Conservation (phyloP, 92 coral and sea anemone genomes). For the Palythoa grandiflora region DNA sequence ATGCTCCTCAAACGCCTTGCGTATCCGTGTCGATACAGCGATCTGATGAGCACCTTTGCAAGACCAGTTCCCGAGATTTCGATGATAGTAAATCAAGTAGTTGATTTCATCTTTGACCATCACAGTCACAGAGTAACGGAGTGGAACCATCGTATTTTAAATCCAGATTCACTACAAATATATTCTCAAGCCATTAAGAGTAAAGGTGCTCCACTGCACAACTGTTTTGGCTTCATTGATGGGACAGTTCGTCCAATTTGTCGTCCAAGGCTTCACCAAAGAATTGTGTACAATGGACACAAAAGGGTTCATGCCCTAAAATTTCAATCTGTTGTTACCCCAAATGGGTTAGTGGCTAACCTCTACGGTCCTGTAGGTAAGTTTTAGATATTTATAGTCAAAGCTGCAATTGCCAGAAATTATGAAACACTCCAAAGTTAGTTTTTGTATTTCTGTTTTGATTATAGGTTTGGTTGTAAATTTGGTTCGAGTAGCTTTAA, state of each 20-base stretch:
- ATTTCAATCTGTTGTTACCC: background rate
- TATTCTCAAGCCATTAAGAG: background rate
- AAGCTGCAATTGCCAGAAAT: background rate
- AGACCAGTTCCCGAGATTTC: constrained; percentile 10
- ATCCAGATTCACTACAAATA: background rate
- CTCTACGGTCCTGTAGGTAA: constrained; percentile 15
- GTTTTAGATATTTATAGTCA: background rate
- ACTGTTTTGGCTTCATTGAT: background rate
- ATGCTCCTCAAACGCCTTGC: background rate
- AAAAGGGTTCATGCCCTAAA: background rate
- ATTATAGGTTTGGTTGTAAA: too few relatives aligned
- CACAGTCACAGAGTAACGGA: constrained; percentile 1
- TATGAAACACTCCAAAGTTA: too few relatives aligned
- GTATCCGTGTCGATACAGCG: constrained; percentile 18
- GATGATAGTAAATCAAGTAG: background rate
- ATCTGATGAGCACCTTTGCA: background rate
- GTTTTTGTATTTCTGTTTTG: background rate
- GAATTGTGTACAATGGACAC: background rate
- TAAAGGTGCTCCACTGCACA: background rate
- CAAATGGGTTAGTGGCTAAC: constrained; percentile 3
- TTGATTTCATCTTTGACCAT: background rate
- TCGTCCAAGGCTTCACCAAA: background rate
- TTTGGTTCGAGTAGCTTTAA: background rate
- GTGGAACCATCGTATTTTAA: background rate
- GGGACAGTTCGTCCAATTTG: background rate